Base-by-base conservation (phyloP, 2,113 vertebrate species). In the Notothenia rossii region DNA sequence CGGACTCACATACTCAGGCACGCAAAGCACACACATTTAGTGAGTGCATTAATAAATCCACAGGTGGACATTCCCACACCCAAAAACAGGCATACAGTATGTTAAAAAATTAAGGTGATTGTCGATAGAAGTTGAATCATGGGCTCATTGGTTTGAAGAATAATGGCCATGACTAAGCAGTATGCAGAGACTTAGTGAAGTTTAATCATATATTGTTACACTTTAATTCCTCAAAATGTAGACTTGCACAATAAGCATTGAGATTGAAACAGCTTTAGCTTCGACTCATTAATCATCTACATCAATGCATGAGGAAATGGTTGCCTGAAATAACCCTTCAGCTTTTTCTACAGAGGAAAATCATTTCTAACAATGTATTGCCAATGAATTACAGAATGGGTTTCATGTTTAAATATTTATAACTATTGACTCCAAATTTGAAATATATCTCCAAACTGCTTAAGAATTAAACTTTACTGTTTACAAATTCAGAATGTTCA, bases 151-250 rank as follows among this genome's bases (percentile, higher is more conserved):
- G n/a, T 77, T 87, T 81, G 45, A 55, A 76, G 61, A 79, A 79
- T 85, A 81, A 83, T 84, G 58, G 50, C 74, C 45, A 68, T 79
- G 81, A 77, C 81, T 88, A 83, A 89, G 77, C 66, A 86, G 74
- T 79, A 61, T 65, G 40, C 60, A 65, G 51, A 77, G 77, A 83
- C 73, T 85, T 64, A 50, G 64, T 72, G 59, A 72, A 72, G 61
- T 89, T 82, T 84, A 91, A 88, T 91, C 80, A 85, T 69, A 81
- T 89, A 89, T 84, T 89, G 86, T 87, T 86, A 81, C 70, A 81
- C 74, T 90, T 83, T 85, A 89, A 88, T 91, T 89, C 84, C 78
- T 90, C 76, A 89, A 86, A 90, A 79, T 81, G 60, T 83, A 25
- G 74, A 88, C 81, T 85, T 79, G 25, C 61, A 91, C 70, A 91